Conservation (phyloP, 2,797 vertebrate genomes). For the Typhlichthys subterraneus region DNA sequence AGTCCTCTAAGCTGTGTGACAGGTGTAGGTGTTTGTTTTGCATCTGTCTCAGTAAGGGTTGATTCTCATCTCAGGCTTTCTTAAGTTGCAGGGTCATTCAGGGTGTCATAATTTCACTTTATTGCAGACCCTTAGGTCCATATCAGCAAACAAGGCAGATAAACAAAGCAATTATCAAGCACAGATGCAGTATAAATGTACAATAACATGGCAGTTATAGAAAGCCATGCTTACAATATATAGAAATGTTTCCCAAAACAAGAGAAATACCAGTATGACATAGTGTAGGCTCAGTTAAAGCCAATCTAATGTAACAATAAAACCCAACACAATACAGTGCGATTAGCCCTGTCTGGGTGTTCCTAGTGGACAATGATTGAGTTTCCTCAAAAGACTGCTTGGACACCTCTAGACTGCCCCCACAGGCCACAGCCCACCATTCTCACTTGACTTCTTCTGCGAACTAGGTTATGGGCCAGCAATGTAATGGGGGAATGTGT, state of each 20-base stretch:
- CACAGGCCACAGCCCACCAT: neutral
- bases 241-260: too few species aligned
- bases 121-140: too few species aligned
- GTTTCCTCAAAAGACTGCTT: neutral
- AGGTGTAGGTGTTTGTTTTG: conserved; percentile 63
- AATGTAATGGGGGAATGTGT: too few species aligned
- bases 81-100: conserved; percentile 19
- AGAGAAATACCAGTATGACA: too few species aligned
- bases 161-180: too few species aligned
- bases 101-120: conserved; percentile 26
- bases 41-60: conserved; percentile 43
- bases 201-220: too few species aligned
- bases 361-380: conserved; percentile 39
- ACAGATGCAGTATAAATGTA: too few species aligned
- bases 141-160: too few species aligned
- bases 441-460: conserved; percentile 4
- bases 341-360: conserved; percentile 38
- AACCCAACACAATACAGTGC: conserved; percentile 36
- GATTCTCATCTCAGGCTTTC: conserved; percentile 21
- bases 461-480: neutral
- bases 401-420: neutral
- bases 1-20: conserved; percentile 56
- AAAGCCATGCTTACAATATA: too few species aligned
- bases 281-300: too few species aligned
- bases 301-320: too few species aligned